phyloP scores from a whole-genome alignment of 2,888 invertebrate species.

The Andrena chrysosceles region DNA sequence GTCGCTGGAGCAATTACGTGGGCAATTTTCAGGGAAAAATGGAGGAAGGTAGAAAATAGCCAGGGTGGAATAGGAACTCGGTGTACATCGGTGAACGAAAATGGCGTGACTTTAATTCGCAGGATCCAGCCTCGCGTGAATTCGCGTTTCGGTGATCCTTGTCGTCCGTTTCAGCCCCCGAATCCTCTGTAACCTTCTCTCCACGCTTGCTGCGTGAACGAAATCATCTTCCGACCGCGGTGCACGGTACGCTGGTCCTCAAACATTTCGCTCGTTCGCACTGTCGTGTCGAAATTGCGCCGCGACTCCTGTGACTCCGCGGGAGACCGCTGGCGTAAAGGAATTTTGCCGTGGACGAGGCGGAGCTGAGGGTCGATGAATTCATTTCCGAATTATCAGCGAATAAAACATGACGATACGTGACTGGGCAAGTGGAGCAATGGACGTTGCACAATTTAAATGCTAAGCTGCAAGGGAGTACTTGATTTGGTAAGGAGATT shows the following conservation, averaged over 20 bases:
- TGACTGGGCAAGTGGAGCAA: background rate
- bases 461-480: background rate
- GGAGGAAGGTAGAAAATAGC: background rate
- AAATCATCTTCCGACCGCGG: constrained; percentile 45
- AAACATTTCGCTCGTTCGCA: constrained; percentile 29
- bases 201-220: constrained; percentile 24
- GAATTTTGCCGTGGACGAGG: background rate
- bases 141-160: constrained; percentile 35
- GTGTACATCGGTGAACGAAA: constrained; percentile 19
- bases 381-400: background rate
- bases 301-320: background rate
- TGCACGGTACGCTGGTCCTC: constrained; percentile 22
- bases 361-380: background rate
- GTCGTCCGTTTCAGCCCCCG: background rate
- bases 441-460: background rate
- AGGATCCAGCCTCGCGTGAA: constrained; percentile 32
- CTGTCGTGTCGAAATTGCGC: constrained; percentile 7
- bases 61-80: background rate
- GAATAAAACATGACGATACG: background rate
- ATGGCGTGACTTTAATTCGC: constrained; percentile 42
- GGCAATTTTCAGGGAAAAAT: background rate
- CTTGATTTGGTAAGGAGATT: background rate
- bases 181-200: background rate
- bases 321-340: background rate
- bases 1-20: background rate